These are phyloP conservation scores for Paramisgurnus dabryanus DNA, from an alignment of 2,113 vertebrate species.

Conservation along the genomic window DNA sequence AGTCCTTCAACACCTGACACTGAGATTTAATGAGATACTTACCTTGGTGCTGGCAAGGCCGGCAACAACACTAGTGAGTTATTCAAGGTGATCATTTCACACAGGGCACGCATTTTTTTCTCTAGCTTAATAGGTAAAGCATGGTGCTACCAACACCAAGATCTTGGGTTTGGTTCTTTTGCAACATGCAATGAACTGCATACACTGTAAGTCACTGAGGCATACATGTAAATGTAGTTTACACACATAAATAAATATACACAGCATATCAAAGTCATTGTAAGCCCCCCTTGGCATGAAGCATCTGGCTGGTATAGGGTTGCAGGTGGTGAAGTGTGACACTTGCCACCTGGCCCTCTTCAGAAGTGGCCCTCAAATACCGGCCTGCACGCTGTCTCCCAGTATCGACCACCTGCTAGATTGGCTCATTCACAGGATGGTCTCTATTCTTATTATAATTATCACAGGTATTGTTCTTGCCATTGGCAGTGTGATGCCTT, in stretches of 20 bases:
- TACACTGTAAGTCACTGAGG: too few relatives aligned
- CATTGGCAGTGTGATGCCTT: background rate
- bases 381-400: slow-evolving; percentile 32
- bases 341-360: slow-evolving; percentile 50
- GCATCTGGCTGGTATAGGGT: slow-evolving; percentile 44
- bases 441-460: slow-evolving; percentile 14
- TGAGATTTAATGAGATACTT: slow-evolving; percentile 55
- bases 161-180: too few relatives aligned
- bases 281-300: slow-evolving; percentile 33
- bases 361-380: slow-evolving; percentile 30
- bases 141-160: background rate
- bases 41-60: slow-evolving; percentile 32
- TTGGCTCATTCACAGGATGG: slow-evolving; percentile 34
- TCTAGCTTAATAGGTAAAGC: background rate
- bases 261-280: slow-evolving; percentile 6
- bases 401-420: slow-evolving; percentile 56
- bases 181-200: too few relatives aligned
- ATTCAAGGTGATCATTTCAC: slow-evolving; percentile 41
- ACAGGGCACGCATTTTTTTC: slow-evolving; percentile 4
- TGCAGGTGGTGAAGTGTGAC: slow-evolving; percentile 47
- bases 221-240: background rate
- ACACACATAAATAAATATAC: slow-evolving; percentile 18
- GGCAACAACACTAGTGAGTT: slow-evolving; percentile 36
- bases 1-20: slow-evolving; percentile 41
- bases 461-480: slow-evolving; percentile 11